Evolutionary conservation across 2,113 vertebrate genomes (phyloP).

Genomic region (Callocephalon fimbriatum): DNA sequence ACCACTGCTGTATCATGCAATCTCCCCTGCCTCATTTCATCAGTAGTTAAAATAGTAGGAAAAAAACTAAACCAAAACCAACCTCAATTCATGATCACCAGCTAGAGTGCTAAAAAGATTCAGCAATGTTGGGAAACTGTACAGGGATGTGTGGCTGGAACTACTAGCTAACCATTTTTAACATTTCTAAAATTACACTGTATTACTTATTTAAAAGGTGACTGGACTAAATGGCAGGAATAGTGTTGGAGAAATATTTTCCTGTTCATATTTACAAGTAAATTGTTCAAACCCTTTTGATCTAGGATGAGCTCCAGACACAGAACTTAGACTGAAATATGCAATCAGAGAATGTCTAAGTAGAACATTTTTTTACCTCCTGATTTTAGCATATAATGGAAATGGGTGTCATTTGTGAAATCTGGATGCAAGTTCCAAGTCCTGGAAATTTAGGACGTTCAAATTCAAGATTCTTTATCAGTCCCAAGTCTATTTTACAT

Average conservation of each 20-base stretch:
- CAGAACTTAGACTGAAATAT: background rate
- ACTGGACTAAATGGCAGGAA: background rate
- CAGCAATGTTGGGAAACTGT: background rate
- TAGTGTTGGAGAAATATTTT: background rate
- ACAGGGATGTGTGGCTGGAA: background rate
- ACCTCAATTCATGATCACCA: background rate
- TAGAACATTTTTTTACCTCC: background rate
- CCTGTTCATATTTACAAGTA: background rate
- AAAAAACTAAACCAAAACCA: background rate
- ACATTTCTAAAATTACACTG: background rate
- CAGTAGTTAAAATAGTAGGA: background rate
- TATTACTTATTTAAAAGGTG: background rate
- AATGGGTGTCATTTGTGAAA: background rate
- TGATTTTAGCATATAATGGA: background rate
- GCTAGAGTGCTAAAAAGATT: background rate
- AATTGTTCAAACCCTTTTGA: background rate
- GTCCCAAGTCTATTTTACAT: background rate
- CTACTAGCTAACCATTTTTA: background rate
- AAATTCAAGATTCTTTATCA: background rate
- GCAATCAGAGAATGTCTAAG: background rate
- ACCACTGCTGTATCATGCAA: background rate
- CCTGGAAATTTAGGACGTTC: background rate
- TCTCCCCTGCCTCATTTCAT: background rate
- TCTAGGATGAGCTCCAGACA: background rate
- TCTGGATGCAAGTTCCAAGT: background rate